Evolutionary conservation across 2,888 invertebrate genomes (phyloP), one percentile per base, ranked within the genome.

Genomic region (Chelonus formosanus): DNA sequence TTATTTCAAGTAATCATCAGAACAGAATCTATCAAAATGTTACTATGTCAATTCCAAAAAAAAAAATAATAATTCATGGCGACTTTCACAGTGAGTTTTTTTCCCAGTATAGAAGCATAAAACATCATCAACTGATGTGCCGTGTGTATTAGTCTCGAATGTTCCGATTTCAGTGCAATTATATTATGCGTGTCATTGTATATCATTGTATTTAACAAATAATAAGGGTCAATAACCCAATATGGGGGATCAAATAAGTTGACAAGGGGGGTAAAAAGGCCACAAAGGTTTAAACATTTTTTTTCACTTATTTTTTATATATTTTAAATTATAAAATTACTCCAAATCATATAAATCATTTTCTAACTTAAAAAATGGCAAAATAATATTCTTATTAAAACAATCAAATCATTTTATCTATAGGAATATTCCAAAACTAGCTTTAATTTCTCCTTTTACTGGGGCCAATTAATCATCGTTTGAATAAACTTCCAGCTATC

Each of bases 381-480:
- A 20, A 54, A 54, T 34, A n/a, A 35, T 6, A 44, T 31, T 56
- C 35, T 44, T 32, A 45, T 45, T 35, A 34, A 35, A 43, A 20
- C 3, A 31, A 8, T 5, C n/a, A 8, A 47, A 5, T 35, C 10
- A 34, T 32, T 47, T 58, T 44, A 34, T 44, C 31, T 43, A 20
- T 10, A 4, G 68, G 68, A 68, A 68, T 68, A 66, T 68, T 68
- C 63, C 68, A 56, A 59, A 55, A 65, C 47, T 8, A 34, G 52
- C 20, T 45, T 35, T 36, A 10, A 60, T 55, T 7, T 10, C 47
- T 57, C 57, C 31, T 45, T 54, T 53, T 35, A 44, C 43, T 52
- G 50, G 50, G 10, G 47, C 8, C 61, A 54, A 58, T 68, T 62
- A 62, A 68, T 68, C 40, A 48, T 59, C 50, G 54, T 54, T 44